Evolutionary conservation across 2,113 vertebrate species (phyloP).

Genomic region (Datnioides undecimradiatus): DNA sequence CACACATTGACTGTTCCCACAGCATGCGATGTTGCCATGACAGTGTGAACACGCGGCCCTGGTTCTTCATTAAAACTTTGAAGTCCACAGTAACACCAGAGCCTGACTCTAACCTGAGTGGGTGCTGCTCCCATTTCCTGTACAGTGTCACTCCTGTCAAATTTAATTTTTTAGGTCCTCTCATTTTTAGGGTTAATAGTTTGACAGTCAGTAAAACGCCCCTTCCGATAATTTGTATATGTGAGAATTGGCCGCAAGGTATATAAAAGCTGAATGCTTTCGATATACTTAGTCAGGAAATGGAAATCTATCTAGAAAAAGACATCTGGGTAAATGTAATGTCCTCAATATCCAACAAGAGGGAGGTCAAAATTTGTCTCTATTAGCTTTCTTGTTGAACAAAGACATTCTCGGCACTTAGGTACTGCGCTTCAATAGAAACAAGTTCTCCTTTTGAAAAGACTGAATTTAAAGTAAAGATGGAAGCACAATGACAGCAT

Average conservation of each 20-base stretch:
- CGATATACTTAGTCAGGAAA: neutral
- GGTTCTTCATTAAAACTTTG: neutral
- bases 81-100: neutral
- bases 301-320: neutral
- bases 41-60: neutral
- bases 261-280: neutral
- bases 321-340: neutral
- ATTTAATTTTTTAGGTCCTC: neutral
- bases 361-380: neutral
- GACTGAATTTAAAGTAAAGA: neutral
- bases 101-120: neutral
- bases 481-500: too few relatives aligned
- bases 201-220: too few relatives aligned
- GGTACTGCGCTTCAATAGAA: neutral
- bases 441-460: neutral
- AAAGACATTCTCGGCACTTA: neutral
- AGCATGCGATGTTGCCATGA: constrained; percentile 25
- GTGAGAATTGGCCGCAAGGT: neutral
- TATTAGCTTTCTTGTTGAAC: neutral
- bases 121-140: neutral
- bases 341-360: neutral
- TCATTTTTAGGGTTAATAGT: neutral
- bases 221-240: neutral
- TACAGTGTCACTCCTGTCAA: neutral
- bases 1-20: neutral